Evolutionary conservation across 2,888 invertebrate species (phyloP).

Genomic region (Plagiodera versicolora): DNA sequence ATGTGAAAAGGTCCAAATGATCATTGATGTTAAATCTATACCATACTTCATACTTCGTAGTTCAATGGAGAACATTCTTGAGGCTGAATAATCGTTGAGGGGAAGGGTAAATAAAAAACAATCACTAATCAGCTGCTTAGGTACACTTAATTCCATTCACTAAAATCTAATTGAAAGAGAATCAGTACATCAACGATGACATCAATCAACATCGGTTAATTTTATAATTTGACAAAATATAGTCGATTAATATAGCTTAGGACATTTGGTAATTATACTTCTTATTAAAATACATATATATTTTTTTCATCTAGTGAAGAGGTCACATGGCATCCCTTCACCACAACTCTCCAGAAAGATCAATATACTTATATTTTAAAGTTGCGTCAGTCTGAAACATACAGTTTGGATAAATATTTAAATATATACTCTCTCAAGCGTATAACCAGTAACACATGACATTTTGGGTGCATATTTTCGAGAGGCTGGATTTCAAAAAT

Average conservation of each 20-base stretch:
- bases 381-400: slow-evolving; percentile 34
- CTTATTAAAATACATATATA: slow-evolving; percentile 33
- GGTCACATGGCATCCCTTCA: slow-evolving; percentile 19
- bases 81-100: not conserved
- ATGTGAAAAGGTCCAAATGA: no score
- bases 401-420: slow-evolving; percentile 28
- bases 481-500: slow-evolving; percentile 53
- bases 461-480: slow-evolving; percentile 41
- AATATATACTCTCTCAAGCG: slow-evolving; percentile 31
- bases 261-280: slow-evolving; percentile 49
- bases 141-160: slow-evolving; percentile 49
- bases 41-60: not conserved
- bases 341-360: slow-evolving; percentile 19
- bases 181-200: slow-evolving; percentile 53
- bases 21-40: not conserved
- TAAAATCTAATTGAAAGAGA: slow-evolving; percentile 50
- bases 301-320: slow-evolving; percentile 16
- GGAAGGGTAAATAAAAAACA: slow-evolving; percentile 40
- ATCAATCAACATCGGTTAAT: slow-evolving; percentile 38
- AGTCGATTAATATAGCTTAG: slow-evolving; percentile 46
- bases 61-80: not conserved
- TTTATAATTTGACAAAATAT: slow-evolving; percentile 54
- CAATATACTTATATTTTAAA: slow-evolving; percentile 11
- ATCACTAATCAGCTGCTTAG: slow-evolving; percentile 53
- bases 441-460: slow-evolving; percentile 24